Conservation (phyloP, 2,888 invertebrate genomes). For the Zygothrica quintamaculata region DNA sequence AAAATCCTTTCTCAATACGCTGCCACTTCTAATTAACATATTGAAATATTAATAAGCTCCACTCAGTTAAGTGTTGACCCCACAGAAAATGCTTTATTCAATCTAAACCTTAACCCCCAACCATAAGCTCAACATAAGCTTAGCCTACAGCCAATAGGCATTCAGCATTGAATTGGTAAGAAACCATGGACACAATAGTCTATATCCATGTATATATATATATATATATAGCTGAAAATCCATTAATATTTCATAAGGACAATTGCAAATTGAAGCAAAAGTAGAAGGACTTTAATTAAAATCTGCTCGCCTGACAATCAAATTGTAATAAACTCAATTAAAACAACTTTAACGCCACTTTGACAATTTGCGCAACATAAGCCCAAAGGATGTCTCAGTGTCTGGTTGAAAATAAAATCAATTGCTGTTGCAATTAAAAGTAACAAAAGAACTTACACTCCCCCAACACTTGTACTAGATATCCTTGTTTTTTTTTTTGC, state of each 20-base stretch:
- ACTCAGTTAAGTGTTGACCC: slow-evolving; percentile 35
- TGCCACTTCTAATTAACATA: slow-evolving; percentile 54
- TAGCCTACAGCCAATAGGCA: no score
- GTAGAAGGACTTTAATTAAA: slow-evolving; percentile 60
- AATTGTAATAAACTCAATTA: slow-evolving; percentile 67
- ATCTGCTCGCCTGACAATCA: slow-evolving; percentile 56
- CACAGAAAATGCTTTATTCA: slow-evolving; percentile 27
- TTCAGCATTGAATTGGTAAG: not conserved
- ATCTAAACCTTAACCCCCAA: not conserved
- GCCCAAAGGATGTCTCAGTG: not conserved
- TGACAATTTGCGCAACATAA: slow-evolving; percentile 27
- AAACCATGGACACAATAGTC: no score
- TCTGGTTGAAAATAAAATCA: slow-evolving; percentile 15
- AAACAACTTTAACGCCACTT: slow-evolving; percentile 30
- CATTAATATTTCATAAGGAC: slow-evolving; percentile 64
- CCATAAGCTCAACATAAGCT: slow-evolving; percentile 3
- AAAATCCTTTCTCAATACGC: slow-evolving; percentile 44
- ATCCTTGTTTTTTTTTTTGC: not conserved
- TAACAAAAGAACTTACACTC: not conserved
- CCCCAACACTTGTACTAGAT: not conserved
- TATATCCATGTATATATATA: no score
- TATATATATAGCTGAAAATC: slow-evolving; percentile 47
- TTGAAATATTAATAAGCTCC: slow-evolving; percentile 27
- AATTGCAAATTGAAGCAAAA: slow-evolving; percentile 65
- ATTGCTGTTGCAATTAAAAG: slow-evolving; percentile 51